phyloP scores from a whole-genome alignment of 1,140 invertebrate genomes.

The Pantala flavescens region DNA sequence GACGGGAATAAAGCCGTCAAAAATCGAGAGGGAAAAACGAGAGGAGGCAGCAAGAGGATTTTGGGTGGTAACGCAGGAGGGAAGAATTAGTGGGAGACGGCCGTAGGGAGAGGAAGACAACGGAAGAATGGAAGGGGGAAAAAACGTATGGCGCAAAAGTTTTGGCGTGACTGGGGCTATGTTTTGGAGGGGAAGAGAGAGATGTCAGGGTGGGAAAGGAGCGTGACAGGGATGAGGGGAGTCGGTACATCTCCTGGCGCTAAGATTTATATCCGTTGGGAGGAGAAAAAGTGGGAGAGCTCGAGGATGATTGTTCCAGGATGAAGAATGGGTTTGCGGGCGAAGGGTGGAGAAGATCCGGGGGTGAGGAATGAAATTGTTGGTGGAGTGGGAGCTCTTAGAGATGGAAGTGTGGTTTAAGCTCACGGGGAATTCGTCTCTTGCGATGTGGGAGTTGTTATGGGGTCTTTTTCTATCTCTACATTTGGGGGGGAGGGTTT shows the following conservation, averaged over 20 bases:
- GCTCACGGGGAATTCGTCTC: background rate
- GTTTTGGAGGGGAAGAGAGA: background rate
- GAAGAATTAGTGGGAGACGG: background rate
- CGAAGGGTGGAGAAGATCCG: background rate
- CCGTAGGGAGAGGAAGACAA: background rate
- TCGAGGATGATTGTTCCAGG: constrained; percentile 2
- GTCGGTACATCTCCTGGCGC: background rate
- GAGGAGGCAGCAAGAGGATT: too few relatives aligned
- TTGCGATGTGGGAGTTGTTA: background rate
- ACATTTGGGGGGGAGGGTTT: too few relatives aligned
- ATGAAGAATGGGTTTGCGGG: background rate
- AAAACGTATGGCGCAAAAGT: constrained; percentile 9
- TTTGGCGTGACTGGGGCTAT: background rate
- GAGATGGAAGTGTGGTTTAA: background rate
- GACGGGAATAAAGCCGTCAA: too few relatives aligned
- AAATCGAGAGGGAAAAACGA: too few relatives aligned
- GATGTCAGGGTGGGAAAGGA: background rate
- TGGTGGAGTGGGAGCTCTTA: background rate
- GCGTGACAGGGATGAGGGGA: background rate
- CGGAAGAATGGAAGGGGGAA: background rate
- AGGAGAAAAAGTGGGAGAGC: background rate
- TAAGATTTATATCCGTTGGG: constrained; percentile 3
- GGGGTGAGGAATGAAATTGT: constrained; percentile 1
- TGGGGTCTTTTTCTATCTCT: background rate
- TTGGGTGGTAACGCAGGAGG: too few relatives aligned